phyloP scores from a whole-genome alignment of 2,888 invertebrate species.

The Ommatoiulus sabulosus region DNA sequence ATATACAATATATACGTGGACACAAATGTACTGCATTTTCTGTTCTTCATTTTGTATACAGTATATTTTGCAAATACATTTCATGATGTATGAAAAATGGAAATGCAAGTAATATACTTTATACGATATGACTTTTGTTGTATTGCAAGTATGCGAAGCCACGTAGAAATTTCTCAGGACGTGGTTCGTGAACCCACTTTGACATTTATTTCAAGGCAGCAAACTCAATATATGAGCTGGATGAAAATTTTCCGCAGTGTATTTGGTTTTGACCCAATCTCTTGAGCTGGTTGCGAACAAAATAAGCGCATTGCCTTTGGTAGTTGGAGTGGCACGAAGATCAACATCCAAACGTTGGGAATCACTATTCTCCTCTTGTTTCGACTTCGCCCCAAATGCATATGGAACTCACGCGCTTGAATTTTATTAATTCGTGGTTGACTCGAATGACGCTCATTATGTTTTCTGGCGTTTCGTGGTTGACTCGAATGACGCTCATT shows the following conservation, averaged over 20 bases:
- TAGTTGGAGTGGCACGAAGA: neutral
- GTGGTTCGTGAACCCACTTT: too few relatives aligned
- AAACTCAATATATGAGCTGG: neutral
- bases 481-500: constrained; percentile 12
- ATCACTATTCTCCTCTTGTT: neutral
- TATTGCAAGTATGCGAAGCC: too few relatives aligned
- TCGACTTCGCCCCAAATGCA: neutral
- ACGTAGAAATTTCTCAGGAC: too few relatives aligned
- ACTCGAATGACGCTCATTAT: constrained; percentile 12
- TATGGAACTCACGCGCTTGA: neutral
- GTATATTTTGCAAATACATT: too few relatives aligned
- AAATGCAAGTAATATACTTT: too few relatives aligned
- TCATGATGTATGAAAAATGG: too few relatives aligned
- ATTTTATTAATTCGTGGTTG: neutral
- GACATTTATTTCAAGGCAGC: neutral
- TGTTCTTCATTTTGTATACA: too few relatives aligned
- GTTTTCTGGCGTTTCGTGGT: neutral
- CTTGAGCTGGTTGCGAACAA: neutral
- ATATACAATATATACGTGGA: too few relatives aligned
- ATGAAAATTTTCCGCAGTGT: neutral
- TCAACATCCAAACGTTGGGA: neutral
- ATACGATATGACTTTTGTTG: too few relatives aligned
- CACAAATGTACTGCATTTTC: too few relatives aligned
- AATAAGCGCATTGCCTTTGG: neutral
- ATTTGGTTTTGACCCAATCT: too few relatives aligned